Evolutionary conservation across 2,113 vertebrate species (phyloP), one percentile per base, ranked within the genome.

Genomic region (human): DNA sequence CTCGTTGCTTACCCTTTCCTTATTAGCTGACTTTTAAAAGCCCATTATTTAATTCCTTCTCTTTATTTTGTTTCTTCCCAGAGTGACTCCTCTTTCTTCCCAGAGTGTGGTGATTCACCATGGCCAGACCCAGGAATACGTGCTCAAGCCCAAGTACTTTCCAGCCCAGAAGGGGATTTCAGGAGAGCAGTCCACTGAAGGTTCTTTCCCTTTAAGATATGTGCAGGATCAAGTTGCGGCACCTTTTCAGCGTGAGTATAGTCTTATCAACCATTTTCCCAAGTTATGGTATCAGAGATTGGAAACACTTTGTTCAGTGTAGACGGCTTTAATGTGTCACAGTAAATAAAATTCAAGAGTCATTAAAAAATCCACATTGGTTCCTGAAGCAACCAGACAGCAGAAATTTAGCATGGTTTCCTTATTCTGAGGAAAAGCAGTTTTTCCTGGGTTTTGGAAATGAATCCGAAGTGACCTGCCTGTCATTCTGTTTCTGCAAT

Each of bases 81-180:
- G 99, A 98, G 98, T 99, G 96, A 98, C 99, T 35, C 98, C 99
- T 2, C 98, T 99, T 68, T 98, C 99, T n/a, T 98, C 99, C 50
- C 99, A 99, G 97, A 98, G 98, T 48, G 90, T 99, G 96, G 98
- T 99, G 82, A 98, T 99, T 97, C 99, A 99, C 94, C 99, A 98
- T 35, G 99, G 99, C 75, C 99, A 99, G 98, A 99, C 98, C 91
- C 99, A 99, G 96, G 99, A 99, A 89, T 99, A 99, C 85, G 95
- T 99, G 93, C 97, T 99, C 57, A 99, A 99, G 96, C 99, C 99
- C 86, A 99, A 99, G 96, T 99, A 99, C 98, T 99, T 99, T 96
- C 97, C 99, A 92, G 98, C 98, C 91, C 99, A 99, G 98, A 99
- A 99, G 98, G 98, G 99, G 55, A 98, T 99, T n/a, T 97, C 99